Evolutionary conservation across 2,113 vertebrate genomes (phyloP).

Genomic region (Papio anubis): DNA sequence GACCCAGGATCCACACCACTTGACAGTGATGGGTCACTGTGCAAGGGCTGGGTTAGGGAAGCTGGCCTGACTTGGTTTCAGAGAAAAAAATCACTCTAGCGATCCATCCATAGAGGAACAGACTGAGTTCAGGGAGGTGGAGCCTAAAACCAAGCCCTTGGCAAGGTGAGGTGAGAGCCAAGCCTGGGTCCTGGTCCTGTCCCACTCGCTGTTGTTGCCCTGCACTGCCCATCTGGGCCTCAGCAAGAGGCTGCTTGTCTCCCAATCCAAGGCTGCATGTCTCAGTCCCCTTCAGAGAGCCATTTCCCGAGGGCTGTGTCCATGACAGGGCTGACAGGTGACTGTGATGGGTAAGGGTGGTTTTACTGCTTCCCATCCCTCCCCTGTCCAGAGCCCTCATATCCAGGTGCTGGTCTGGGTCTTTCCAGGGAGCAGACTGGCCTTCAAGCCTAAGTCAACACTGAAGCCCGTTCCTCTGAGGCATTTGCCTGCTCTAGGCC

Average conservation of each 20-base stretch:
- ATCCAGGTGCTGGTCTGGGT: background rate
- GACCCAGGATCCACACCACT: background rate
- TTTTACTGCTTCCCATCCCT: background rate
- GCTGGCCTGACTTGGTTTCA: background rate
- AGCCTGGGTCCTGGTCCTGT: background rate
- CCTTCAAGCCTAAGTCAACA: background rate
- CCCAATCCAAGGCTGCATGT: background rate
- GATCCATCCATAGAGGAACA: background rate
- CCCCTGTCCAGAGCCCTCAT: background rate
- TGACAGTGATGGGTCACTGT: rapidly evolving
- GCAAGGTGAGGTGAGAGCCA: background rate
- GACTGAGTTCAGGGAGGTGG: background rate
- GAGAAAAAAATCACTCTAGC: background rate
- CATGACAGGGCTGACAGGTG: background rate
- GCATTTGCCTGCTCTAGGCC: background rate
- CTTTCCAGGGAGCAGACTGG: background rate
- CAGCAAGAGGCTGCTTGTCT: background rate
- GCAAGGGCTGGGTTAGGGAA: background rate
- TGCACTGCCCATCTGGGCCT: no score
- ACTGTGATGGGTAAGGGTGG: background rate
- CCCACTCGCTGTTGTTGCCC: rapidly evolving
- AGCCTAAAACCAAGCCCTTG: background rate
- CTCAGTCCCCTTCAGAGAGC: background rate
- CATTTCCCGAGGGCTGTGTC: background rate
- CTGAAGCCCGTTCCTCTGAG: background rate